These are phyloP conservation scores for Cathartes aura DNA, from an alignment of 2,113 vertebrate genomes.

Conservation along the genomic window DNA sequence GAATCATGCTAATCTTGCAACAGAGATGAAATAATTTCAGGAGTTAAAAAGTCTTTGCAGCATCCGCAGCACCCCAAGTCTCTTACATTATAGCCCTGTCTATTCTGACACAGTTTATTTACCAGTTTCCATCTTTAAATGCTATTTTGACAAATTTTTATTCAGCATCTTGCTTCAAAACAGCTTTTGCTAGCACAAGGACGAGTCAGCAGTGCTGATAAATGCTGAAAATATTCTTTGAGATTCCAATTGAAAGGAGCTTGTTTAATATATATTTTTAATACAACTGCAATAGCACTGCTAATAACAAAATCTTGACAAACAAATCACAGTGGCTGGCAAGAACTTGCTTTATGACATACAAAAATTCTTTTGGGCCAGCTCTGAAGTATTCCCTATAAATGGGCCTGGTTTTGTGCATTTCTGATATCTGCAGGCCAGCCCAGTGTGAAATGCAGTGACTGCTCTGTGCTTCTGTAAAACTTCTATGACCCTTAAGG, in stretches of 20 bases:
- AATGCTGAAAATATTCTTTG: not conserved
- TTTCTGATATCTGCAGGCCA: not conserved
- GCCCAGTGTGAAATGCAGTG: not conserved
- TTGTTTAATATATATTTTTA: not conserved
- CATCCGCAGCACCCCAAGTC: not conserved
- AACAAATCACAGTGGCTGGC: not conserved
- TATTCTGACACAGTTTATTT: conserved; percentile 17
- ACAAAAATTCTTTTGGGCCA: not conserved
- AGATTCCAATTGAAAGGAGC: not conserved
- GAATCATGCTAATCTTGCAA: not conserved
- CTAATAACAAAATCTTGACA: not conserved
- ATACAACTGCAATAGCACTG: not conserved
- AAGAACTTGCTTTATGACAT: not conserved
- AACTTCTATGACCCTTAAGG: not conserved
- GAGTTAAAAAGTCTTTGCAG: not conserved
- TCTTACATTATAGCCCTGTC: not conserved
- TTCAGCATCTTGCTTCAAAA: conserved; percentile 10
- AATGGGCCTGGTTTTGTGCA: not conserved
- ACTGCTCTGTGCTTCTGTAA: not conserved
- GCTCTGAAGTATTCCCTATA: not conserved
- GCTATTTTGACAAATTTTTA: not conserved
- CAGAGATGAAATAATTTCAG: not conserved
- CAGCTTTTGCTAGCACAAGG: not conserved
- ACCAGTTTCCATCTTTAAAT: not conserved
- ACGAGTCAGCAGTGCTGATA: not conserved